Base-by-base conservation (phyloP, 1,140 invertebrate species). In the Drosophila azteca region DNA sequence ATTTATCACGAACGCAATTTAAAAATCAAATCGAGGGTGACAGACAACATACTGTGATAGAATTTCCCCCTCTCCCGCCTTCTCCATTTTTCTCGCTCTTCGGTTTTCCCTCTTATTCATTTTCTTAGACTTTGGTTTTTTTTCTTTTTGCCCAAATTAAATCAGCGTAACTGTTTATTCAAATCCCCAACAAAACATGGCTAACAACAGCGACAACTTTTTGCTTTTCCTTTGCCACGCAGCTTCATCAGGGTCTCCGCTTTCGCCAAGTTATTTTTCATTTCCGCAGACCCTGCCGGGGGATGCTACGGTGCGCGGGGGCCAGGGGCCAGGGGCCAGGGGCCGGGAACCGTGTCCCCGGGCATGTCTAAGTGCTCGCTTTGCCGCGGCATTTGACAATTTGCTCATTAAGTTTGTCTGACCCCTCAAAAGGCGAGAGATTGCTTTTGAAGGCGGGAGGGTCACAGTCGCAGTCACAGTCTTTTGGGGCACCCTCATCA, bases 101-200 rank as follows among this genome's bases (percentile, higher is more conserved):
- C 7, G 5, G 26, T 20, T 20, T 48, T 22, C 45, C 15, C 22
- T 20, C 17, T 20, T 46, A 8, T n/a, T 29, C 43, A 24, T 48
- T 52, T 31, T 49, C 31, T 35, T 31, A 31, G 29, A 31, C 6
- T 31, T 29, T 6, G 7, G 6, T 29, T 44, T 26, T 8, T 13
- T 20, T 31, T 54, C 49, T 31, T 57, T 17, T 69, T 15, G 26
- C 57, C 65, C 69, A 90, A 90, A 90, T 90, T 90, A 90, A 91
- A 91, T 91, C 90, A 90, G 85, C 90, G 90, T 90, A 90, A 90
- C 90, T 91, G 90, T 91, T 91, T 91, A 91, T 91, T 90, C 90
- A 87, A 88, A 90, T 85, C 85, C 79, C 81, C 82, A 81, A 52
- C 26, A 29, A 52, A 81, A 81, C 76, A 81, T 79, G 74, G 73